Base-by-base conservation (phyloP, 2,888 invertebrate genomes). In the Polymixis flavicincta region DNA sequence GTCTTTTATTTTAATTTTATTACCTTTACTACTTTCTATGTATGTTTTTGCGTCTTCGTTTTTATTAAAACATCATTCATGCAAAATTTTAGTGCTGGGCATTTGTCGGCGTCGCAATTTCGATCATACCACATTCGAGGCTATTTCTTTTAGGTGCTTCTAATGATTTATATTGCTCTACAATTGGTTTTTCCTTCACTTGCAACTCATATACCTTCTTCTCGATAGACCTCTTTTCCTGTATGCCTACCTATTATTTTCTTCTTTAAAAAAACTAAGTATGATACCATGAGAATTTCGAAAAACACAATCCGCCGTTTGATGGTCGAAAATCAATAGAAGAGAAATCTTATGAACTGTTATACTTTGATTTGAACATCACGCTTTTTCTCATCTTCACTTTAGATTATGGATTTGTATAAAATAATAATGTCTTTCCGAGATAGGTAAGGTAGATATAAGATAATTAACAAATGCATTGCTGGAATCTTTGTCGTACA, bases 1-100 rank as follows among this genome's bases (percentile, higher is more conserved):
- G 48, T 63, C 14, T 52, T 42, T 32, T 52, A 32, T 76, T 63
- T 3, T 63, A 25, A 42, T 61, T 61, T 78, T 45, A 57, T 55
- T 42, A 25, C 59, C 50, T 37, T 57, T 37, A 13, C 32, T 25
- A 25, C 52, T 45, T 37, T 45, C 52, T 4, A 14, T 54, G 7
- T 45, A n/a, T 45, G 25, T 60, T n/a, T 66, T 66, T 54, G 22
- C 32, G 2, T 69, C 5, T 54, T 57, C 0, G 57, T 57, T 57
- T n/a, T 57, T 70, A 45, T 32, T 17, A 48, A 37, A 28, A 14
- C 6, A 48, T 25, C 9, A 0, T 57, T n/a, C 4, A 45, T 37
- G 6, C 13, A 17, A 60, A 25, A 78, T 4, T 25, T 22, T 42
- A 14, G 28, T 32, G 37, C 28, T 45, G 8, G 17, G 11, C 2